Conservation (phyloP, 2,113 vertebrate species). For the Prinia subflava region DNA sequence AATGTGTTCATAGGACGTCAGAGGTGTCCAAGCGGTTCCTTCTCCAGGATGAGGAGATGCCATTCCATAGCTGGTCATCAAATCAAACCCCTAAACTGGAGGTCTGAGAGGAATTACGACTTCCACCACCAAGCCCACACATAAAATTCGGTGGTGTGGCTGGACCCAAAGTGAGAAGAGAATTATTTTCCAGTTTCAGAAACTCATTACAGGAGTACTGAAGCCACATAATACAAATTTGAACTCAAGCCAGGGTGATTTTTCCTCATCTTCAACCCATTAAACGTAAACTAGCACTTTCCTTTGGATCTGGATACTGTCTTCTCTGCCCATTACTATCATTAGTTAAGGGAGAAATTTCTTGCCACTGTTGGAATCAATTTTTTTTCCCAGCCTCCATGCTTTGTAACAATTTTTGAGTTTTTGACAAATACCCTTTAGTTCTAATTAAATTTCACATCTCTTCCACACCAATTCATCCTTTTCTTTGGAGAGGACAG, state of each 20-base stretch:
- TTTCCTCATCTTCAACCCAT: not conserved
- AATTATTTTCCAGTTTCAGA: not conserved
- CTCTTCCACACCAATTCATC: not conserved
- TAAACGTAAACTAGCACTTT: not conserved
- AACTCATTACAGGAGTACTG: not conserved
- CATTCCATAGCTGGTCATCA: not conserved
- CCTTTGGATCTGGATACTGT: not conserved
- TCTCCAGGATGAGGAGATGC: not conserved
- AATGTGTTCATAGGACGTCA: not conserved
- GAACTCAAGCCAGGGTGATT: not conserved
- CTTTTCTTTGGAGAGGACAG: not conserved
- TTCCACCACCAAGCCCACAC: not conserved
- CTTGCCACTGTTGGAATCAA: not conserved
- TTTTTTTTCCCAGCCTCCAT: not conserved
- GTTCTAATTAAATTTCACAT: conserved; percentile 36
- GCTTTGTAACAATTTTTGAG: not conserved
- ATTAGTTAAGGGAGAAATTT: not conserved
- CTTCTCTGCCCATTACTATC: not conserved
- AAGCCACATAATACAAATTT: not conserved
- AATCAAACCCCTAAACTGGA: not conserved
- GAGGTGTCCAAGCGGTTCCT: not conserved
- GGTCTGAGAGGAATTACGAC: not conserved
- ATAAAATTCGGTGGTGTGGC: not conserved
- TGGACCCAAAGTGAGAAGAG: not conserved
- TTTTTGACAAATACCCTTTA: not conserved